Evolutionary conservation across 2,888 invertebrate genomes (phyloP), one percentile per base, ranked within the genome.

Genomic region (Conchocele bisecta): DNA sequence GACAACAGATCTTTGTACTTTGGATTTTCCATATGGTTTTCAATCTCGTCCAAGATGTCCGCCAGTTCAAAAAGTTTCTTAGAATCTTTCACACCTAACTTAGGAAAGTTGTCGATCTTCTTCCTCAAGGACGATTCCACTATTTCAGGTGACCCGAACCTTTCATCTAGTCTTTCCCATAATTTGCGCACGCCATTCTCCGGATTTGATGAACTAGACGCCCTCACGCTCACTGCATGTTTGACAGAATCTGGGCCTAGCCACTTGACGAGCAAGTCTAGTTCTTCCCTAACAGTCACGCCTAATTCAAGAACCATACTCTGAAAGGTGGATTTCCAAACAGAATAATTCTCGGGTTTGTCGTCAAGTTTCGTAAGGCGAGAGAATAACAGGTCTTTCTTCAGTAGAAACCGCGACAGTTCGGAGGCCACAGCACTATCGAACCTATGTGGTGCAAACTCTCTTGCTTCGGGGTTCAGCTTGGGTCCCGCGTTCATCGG

Each of bases 21-120:
- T 2, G 51, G 61, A 20, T 61, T 42, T 9, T 50, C 29, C 29
- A 51, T 61, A 15, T 51, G 33, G 24, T 50, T 41, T 24, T 60
- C 37, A n/a, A 61, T 15, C 31, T 61, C 61, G 22, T 15, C 20
- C n/a, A 61, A 42, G 17, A 61, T 31, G 20, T 61, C 61, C 20
- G 35, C 2, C 20, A 61, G 28, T 5, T 61, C 37, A 41, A 61
- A 22, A 51, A 41, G n/a, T 11, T 42, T 26, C 31, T 37, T 39
- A 6, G 31, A 28, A 29, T 51, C 50, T 22, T 51, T 51, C n/a
- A 28, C 28, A 6, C 17, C 35, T 39, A 61, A 20, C 31, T 20
- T 51, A 1, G 51, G 51, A n/a, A 61, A 29, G 13, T 39, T 9
- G 13, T 11, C 37, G 24, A 51, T 20, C 9, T 28, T 48, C 15